phyloP scores from a whole-genome alignment of 2,113 vertebrate genomes.

The Gadus chalcogrammus region DNA sequence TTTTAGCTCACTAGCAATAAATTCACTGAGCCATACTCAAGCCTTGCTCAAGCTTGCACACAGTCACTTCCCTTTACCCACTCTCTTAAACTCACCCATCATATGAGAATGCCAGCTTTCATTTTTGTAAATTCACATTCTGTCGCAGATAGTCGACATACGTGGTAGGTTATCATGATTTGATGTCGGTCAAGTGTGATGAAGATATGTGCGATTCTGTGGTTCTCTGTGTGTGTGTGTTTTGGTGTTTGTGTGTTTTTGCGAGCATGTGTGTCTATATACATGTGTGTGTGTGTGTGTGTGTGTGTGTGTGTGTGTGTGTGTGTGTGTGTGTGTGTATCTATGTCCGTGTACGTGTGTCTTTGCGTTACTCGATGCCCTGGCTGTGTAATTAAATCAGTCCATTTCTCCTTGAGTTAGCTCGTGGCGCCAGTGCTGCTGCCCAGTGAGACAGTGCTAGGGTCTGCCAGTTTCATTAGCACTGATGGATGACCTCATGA shows the following conservation, averaged over 20 bases:
- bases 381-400: conserved; percentile 62
- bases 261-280: background rate
- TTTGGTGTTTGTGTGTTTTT: conserved; percentile 15
- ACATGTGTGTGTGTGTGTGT: background rate
- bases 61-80: background rate
- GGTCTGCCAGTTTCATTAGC: conserved; percentile 70
- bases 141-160: background rate
- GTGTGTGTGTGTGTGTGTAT: background rate
- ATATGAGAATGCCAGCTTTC: no score
- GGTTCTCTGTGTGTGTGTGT: background rate
- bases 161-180: background rate
- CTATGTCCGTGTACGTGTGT: conserved; percentile 4
- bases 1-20: conserved; percentile 15
- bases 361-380: conserved; percentile 24
- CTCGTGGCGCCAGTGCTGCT: conserved; percentile 58
- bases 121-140: no score
- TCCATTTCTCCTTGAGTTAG: conserved; percentile 66
- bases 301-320: conserved; percentile 1
- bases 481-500: conserved; percentile 71
- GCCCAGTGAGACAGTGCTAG: conserved; percentile 60
- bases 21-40: conserved; percentile 25
- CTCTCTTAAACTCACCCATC: no score
- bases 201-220: no score
- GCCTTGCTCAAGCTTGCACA: conserved; percentile 12
- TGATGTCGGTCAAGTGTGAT: background rate